phyloP scores from a whole-genome alignment of 2,113 vertebrate species.

The Drymodes brunneopygia region DNA sequence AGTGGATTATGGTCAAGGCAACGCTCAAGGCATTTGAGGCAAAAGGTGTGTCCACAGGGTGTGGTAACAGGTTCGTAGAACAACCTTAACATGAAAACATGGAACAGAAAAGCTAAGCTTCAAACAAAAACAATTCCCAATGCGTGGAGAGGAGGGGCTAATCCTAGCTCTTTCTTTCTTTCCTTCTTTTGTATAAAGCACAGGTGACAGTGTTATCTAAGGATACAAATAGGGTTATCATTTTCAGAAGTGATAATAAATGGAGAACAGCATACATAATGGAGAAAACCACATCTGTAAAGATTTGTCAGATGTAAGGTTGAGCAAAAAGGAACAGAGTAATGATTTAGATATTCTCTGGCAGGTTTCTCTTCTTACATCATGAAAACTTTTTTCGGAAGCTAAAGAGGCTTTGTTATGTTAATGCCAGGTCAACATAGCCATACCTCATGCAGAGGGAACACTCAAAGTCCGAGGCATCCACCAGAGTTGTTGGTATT shows the following conservation, averaged over 20 bases:
- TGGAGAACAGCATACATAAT: neutral
- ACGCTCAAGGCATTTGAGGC: constrained; percentile 92
- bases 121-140: neutral
- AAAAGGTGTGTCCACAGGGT: constrained; percentile 92
- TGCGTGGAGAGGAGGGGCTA: neutral
- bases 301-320: neutral
- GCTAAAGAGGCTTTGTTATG: neutral
- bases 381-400: neutral
- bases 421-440: neutral
- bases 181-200: neutral
- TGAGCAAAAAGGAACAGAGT: neutral
- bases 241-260: neutral
- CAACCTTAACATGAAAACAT: constrained; percentile 71
- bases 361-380: neutral
- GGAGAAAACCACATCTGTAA: neutral
- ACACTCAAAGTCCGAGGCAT: constrained; percentile 88
- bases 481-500: constrained; percentile 75
- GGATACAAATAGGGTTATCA: neutral
- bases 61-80: constrained; percentile 92
- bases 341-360: neutral
- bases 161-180: neutral
- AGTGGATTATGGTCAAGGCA: constrained; percentile 89
- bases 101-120: neutral
- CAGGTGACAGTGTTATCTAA: neutral
- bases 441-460: constrained; percentile 92